Percentiles rank a stretch among this genome's conserved stretches.
phyloP scores from a whole-genome alignment of 2,797 vertebrate genomes.

The Arremon aurantiirostris region DNA sequence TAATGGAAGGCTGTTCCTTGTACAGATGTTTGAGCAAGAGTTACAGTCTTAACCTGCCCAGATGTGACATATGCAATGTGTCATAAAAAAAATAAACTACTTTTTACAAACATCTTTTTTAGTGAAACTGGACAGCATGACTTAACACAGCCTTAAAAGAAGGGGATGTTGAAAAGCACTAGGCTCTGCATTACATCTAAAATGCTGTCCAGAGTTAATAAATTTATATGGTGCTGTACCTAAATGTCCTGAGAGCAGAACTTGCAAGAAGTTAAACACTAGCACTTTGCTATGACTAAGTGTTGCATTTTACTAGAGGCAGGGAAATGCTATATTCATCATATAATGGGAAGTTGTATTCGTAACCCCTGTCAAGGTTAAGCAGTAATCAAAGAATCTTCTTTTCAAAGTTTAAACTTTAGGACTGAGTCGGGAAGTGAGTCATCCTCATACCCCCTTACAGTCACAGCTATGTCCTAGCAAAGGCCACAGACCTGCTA shows the following conservation, averaged over 20 bases:
- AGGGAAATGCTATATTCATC: not conserved
- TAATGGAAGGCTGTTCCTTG: not conserved
- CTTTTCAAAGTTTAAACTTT: not conserved
- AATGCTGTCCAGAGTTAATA: slow-evolving; percentile 16
- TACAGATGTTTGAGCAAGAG: not conserved
- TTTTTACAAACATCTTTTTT: not conserved
- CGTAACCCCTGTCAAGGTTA: not conserved
- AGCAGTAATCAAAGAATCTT: not conserved
- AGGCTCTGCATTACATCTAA: not conserved
- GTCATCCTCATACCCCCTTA: not conserved
- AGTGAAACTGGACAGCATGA: not conserved
- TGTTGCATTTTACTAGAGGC: slow-evolving; percentile 29
- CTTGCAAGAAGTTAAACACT: slow-evolving; percentile 42
- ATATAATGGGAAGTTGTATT: not conserved
- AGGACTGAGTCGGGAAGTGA: not conserved
- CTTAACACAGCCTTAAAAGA: not conserved
- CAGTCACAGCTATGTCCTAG: not conserved
- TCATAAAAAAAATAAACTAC: not conserved
- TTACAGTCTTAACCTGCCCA: not conserved
- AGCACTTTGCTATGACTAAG: slow-evolving; percentile 50
- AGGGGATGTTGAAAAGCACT: slow-evolving; percentile 14
- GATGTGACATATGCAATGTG: not conserved
- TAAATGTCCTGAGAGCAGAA: slow-evolving; percentile 38
- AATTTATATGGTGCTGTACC: slow-evolving; percentile 28
- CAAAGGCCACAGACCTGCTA: not conserved